phyloP scores from a whole-genome alignment of 1,140 invertebrate genomes.

The Drosophila littoralis region DNA sequence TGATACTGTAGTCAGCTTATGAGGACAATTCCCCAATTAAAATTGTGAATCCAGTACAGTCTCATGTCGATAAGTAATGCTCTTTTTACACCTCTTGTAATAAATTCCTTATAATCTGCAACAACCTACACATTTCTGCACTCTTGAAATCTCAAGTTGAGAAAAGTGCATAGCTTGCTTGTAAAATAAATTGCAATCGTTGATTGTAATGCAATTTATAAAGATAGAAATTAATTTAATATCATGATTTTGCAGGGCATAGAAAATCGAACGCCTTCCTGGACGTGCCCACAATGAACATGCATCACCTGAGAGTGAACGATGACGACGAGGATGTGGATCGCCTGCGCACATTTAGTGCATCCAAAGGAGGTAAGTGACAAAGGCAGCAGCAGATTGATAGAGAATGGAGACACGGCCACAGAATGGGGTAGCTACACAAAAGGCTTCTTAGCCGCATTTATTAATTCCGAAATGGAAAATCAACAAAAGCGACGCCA shows the following conservation, averaged over 20 bases:
- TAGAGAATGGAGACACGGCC: not conserved
- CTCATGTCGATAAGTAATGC: no score
- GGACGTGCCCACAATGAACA: slow-evolving; percentile 89
- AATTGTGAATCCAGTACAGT: no score
- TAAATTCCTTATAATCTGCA: not conserved
- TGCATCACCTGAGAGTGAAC: slow-evolving; percentile 85
- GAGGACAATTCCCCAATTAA: no score
- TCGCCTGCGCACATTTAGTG: slow-evolving; percentile 93
- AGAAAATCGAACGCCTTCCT: slow-evolving; percentile 91
- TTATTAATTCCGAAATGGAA: slow-evolving; percentile 80
- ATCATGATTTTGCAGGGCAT: slow-evolving; percentile 79
- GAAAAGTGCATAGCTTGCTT: not conserved
- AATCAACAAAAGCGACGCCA: slow-evolving; percentile 55
- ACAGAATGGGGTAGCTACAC: not conserved
- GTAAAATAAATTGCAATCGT: slow-evolving; percentile 7
- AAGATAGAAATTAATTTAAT: slow-evolving; percentile 27
- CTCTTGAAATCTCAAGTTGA: not conserved
- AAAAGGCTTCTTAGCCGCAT: slow-evolving; percentile 34
- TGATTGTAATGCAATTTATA: slow-evolving; percentile 36
- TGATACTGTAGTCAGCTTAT: no score
- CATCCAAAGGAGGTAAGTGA: slow-evolving; percentile 93
- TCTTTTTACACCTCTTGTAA: not conserved
- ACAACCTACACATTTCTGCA: not conserved
- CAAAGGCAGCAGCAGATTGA: not conserved
- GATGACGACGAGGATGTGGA: slow-evolving; percentile 91